Evolutionary conservation across 2,888 invertebrate genomes (phyloP).

Genomic region (Pammene fasciana): DNA sequence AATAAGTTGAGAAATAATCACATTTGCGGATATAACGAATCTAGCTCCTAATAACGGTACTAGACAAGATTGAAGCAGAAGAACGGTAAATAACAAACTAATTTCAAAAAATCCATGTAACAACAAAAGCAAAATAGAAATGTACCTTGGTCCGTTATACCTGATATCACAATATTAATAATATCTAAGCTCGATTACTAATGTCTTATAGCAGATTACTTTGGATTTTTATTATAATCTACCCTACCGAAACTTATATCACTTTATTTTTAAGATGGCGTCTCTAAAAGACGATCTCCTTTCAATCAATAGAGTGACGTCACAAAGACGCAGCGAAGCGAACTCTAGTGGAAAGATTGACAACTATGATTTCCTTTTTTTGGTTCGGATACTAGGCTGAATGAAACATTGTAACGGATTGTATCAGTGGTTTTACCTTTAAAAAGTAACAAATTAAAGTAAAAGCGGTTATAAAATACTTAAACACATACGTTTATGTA

Average conservation of each 20-base stretch:
- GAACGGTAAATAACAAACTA: conserved; percentile 79
- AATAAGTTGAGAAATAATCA: conserved; percentile 41
- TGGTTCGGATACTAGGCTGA: conserved; percentile 16
- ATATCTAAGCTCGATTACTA: conserved; percentile 72
- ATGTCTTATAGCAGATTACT: conserved; percentile 76
- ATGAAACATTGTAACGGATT: not conserved
- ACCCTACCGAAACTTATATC: conserved; percentile 85
- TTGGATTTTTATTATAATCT: conserved; percentile 78
- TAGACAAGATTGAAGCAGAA: conserved; percentile 62
- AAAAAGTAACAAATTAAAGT: not conserved
- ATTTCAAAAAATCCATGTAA: conserved; percentile 61
- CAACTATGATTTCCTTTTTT: conserved; percentile 29
- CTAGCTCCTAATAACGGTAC: conserved; percentile 68
- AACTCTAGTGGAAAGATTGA: conserved; percentile 59
- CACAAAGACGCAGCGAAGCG: conserved; percentile 77
- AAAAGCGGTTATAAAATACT: not conserved
- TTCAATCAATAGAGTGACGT: conserved; percentile 81
- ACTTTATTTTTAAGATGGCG: conserved; percentile 83
- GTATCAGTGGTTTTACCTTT: not conserved
- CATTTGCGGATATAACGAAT: conserved; percentile 48
- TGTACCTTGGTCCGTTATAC: conserved; percentile 92
- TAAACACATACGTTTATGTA: too few relatives aligned
- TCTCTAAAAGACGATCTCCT: conserved; percentile 81
- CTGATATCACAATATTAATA: conserved; percentile 82
- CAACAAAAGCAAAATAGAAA: conserved; percentile 76